phyloP scores from a whole-genome alignment of 30 jellyfish, hydroid and myxozoan genomes.

The Turritopsis rubra region DNA sequence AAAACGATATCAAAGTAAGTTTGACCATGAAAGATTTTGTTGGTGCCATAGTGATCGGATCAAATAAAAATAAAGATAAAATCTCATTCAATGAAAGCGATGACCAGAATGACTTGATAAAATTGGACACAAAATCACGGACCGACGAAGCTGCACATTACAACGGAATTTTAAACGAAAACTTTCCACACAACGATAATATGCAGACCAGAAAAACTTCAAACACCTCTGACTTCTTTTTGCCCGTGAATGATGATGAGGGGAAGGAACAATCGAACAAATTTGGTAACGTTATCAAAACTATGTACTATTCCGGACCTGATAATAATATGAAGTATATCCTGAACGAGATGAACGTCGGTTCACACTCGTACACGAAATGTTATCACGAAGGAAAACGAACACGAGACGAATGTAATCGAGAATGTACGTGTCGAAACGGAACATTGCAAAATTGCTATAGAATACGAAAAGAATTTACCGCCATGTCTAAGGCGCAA shows the following conservation, averaged over 20 bases:
- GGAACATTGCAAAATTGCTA: slow-evolving; percentile 54
- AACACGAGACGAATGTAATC: slow-evolving; percentile 56
- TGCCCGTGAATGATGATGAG: background rate
- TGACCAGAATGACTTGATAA: background rate
- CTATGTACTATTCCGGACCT: background rate
- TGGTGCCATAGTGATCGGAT: slow-evolving; percentile 6
- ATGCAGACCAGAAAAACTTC: slow-evolving; percentile 1
- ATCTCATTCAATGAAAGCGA: background rate
- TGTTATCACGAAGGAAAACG: slow-evolving; percentile 17
- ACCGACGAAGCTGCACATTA: background rate
- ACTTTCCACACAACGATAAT: background rate
- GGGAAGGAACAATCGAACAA: background rate
- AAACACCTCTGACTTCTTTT: background rate
- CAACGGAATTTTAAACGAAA: background rate
- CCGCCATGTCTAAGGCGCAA: slow-evolving; percentile 72
- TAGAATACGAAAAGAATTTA: slow-evolving; percentile 80
- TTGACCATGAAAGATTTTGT: slow-evolving; percentile 5
- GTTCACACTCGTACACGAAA: background rate
- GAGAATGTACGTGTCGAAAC: slow-evolving; percentile 74
- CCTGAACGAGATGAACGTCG: background rate
- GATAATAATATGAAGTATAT: slow-evolving; percentile 2
- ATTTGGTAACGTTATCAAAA: background rate
- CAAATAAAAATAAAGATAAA: background rate
- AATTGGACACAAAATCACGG: background rate
- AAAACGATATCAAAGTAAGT: slow-evolving; percentile 1